A percentile compares a stretch with the other conserved stretches of the same genome.
These are phyloP conservation scores for Pipistrellus pipistrellus DNA, from an alignment of 2,797 vertebrate genomes.

Conservation along the genomic window DNA sequence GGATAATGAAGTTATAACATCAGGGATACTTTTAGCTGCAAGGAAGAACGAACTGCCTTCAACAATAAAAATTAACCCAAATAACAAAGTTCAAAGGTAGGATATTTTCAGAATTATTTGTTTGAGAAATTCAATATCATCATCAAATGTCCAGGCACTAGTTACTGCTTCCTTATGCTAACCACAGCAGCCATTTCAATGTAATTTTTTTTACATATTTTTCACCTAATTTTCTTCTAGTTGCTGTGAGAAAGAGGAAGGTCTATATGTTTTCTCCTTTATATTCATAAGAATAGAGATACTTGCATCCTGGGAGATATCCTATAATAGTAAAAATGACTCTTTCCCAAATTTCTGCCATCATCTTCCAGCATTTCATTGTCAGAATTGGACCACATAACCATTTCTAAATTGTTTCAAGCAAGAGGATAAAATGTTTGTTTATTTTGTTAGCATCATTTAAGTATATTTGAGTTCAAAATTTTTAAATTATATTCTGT, in stretches of 20 bases:
- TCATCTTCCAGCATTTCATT: not conserved
- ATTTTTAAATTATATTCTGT: not conserved
- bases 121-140: not conserved
- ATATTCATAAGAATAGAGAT: not conserved
- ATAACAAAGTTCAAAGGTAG: not conserved
- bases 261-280: not conserved
- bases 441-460: not conserved
- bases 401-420: conserved; percentile 8
- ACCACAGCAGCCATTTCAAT: not conserved
- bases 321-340: not conserved
- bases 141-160: not conserved
- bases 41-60: not conserved
- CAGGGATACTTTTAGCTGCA: not conserved
- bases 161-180: not conserved
- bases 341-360: not conserved
- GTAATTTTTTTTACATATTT: not conserved
- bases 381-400: not conserved
- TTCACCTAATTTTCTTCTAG: not conserved
- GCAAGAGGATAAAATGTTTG: not conserved
- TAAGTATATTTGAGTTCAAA: not conserved
- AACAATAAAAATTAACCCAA: not conserved
- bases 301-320: not conserved
- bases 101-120: not conserved
- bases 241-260: not conserved
- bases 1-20: not conserved